Conservation (phyloP, 2,888 invertebrate genomes). For the Noctua comes region DNA sequence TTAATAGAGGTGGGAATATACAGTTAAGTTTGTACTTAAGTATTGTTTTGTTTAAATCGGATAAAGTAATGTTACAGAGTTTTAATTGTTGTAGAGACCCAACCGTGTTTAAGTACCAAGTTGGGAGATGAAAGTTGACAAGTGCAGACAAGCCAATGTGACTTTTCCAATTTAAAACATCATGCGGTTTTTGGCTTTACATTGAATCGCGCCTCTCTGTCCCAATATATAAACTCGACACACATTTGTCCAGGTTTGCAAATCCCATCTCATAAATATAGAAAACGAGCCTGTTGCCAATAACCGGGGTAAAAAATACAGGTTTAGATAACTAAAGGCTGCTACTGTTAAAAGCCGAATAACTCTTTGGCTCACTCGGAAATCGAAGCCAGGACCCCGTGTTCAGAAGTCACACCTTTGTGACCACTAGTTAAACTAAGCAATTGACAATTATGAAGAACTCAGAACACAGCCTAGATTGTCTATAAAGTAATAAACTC, state of each 20-base stretch:
- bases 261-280: not conserved
- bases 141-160: not conserved
- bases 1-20: slow-evolving; percentile 46
- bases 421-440: not conserved
- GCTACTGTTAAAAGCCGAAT: not conserved
- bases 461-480: not conserved
- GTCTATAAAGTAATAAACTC: slow-evolving; percentile 4
- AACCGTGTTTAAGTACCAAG: not conserved
- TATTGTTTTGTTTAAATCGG: slow-evolving; percentile 35
- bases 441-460: not conserved
- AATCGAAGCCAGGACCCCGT: not conserved
- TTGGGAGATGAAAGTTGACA: not conserved
- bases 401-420: not conserved
- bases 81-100: not conserved
- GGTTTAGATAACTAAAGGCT: not conserved
- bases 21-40: slow-evolving; percentile 6
- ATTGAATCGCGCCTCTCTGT: not conserved
- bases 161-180: not conserved
- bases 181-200: too few relatives aligned
- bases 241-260: not conserved
- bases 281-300: not conserved
- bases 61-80: not conserved
- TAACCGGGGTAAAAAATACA: not conserved
- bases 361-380: not conserved
- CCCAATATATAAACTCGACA: not conserved